A percentile compares a stretch with the other conserved stretches of the same genome.
Evolutionary conservation across 1,140 invertebrate genomes (phyloP).

Genomic region (Streblospio benedicti): DNA sequence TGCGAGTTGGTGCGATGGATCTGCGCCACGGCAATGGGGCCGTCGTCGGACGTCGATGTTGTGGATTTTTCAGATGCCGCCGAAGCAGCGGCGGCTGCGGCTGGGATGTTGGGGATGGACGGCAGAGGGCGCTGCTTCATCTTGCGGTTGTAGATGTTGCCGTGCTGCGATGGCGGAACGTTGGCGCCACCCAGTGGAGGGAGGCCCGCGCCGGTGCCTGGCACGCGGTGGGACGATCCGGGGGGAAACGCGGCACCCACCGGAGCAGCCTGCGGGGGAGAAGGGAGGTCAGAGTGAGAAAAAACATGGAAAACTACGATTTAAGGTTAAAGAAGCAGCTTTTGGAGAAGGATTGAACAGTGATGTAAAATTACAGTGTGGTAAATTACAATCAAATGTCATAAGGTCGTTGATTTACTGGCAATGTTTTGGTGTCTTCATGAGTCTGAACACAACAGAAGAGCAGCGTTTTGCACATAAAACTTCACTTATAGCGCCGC

Average conservation of each 20-base stretch:
- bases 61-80: too few relatives aligned
- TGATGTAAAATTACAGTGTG: too few relatives aligned
- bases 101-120: constrained; percentile 11
- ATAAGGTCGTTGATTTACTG: too few relatives aligned
- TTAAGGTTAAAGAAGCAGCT: background rate
- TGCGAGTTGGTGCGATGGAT: too few relatives aligned
- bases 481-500: too few relatives aligned
- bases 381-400: too few relatives aligned
- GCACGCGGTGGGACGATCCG: background rate
- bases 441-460: too few relatives aligned
- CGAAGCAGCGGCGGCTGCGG: background rate
- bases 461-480: too few relatives aligned
- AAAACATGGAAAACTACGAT: background rate
- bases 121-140: constrained; percentile 13
- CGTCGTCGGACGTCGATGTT: too few relatives aligned
- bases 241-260: background rate
- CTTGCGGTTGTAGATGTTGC: constrained; percentile 8
- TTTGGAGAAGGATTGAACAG: too few relatives aligned
- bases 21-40: too few relatives aligned
- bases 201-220: background rate
- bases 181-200: background rate
- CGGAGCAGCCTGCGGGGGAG: background rate
- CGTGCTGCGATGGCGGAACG: background rate
- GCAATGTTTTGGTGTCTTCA: too few relatives aligned
- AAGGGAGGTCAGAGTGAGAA: background rate